Percentiles rank a stretch among this genome's conserved stretches.
Evolutionary conservation across 2,888 invertebrate genomes (phyloP).

Genomic region (Myathropa florea): DNA sequence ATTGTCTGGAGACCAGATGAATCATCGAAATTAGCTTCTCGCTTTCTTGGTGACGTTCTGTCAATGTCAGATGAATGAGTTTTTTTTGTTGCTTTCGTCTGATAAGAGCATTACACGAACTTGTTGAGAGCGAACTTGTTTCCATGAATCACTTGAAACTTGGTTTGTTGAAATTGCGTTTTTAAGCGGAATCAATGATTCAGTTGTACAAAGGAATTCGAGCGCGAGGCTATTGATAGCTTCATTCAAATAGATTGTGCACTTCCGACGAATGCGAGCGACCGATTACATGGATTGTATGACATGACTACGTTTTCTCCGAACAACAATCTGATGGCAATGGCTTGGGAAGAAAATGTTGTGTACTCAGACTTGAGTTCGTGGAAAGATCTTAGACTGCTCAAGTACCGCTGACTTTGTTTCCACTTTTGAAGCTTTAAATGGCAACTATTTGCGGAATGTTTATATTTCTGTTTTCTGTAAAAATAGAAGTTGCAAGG

Average conservation of each 20-base stretch:
- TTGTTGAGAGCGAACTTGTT: constrained; percentile 12
- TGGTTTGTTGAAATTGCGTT: constrained; percentile 14
- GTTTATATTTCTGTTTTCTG: too few species aligned
- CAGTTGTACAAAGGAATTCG: constrained; percentile 10
- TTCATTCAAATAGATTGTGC: constrained; percentile 10
- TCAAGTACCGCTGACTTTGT: too few species aligned
- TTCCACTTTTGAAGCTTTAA: too few species aligned
- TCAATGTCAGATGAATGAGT: constrained; percentile 31
- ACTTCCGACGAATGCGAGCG: constrained; percentile 4
- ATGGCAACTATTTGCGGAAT: too few species aligned
- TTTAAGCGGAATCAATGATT: constrained; percentile 37
- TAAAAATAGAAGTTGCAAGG: too few species aligned
- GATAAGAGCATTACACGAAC: constrained; percentile 25
- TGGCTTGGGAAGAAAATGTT: not conserved
- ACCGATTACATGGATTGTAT: not conserved
- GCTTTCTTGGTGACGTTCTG: constrained; percentile 31
- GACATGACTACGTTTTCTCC: not conserved
- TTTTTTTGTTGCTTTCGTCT: not conserved
- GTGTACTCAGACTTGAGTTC: not conserved
- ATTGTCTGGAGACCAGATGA: constrained; percentile 1
- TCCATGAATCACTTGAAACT: constrained; percentile 36
- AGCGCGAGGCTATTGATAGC: not conserved
- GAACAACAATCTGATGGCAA: not conserved
- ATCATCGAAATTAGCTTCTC: constrained; percentile 17
- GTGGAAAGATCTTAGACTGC: not conserved